Evolutionary conservation across 2,888 invertebrate genomes (phyloP), one percentile per base, ranked within the genome.

Genomic region (Meloe dianella): DNA sequence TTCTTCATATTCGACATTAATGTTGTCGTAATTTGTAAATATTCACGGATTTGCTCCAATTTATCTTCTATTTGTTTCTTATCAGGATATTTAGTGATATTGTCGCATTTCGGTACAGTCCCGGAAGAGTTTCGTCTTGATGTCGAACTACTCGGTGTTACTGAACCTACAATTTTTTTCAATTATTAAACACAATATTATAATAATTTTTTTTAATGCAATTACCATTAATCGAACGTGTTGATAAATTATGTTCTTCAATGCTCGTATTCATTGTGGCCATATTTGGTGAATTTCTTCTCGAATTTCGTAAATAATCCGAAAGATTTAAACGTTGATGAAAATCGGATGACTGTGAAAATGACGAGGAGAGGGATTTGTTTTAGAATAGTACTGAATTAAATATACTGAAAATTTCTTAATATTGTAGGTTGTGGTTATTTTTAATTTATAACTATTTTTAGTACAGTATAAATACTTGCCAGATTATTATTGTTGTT

Each of bases 31-130:
- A 91, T 89, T 77, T 89, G 86, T 69, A 92, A 90, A 79, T 91
- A 92, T 78, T 92, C 92, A 60, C 90, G 84, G 71, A 92, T 92
- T 82, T 92, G 91, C 67, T 88, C 88, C 20, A 92, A 84, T 59
- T 91, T 87, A 35, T 88, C 88, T 77, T 91, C 90, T 51, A 92
- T 90, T 62, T 91, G 89, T 24, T 87, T 88, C 61, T 90, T 87
- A 73, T 91, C 90, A 7, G 90, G 90, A 83, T 88, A 88, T 76
- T 84, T 84, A 30, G 80, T 78, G 51, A 83, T 78, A 75, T 84
- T 84, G 70, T 84, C 84, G 75, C 83, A 83, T 74, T 83, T 83
- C 20, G 81, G 79, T 30, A 80, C 77, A 7, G 81, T 80, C 38
- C 80, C 77, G 14, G 78, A 74, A 20, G 83, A 82, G 72, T 82